Evolutionary conservation across 1,140 invertebrate genomes (phyloP), one percentile per base, ranked within the genome.

Genomic region (Panagrolaimus sp.): DNA sequence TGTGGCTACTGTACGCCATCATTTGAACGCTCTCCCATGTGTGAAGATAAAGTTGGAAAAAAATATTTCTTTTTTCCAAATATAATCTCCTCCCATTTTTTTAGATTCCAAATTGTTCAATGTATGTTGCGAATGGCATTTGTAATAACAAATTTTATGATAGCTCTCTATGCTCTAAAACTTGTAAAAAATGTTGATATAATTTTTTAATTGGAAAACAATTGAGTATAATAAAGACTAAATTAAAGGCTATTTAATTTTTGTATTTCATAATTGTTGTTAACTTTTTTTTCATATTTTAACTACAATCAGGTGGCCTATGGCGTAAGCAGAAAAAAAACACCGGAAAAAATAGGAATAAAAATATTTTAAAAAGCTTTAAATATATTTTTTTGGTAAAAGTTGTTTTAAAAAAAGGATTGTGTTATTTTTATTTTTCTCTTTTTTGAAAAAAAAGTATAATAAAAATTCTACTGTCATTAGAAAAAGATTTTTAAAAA

Each of bases 131-230:
- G 11, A 57, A 57, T 20, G 51, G 51, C 27, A 25, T 57, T 57
- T 57, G 51, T 8, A 27, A 57, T 27, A 57, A 57, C n/a, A 57
- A 57, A 13, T 57, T 57, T 16, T 57, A 57, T 16, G 51, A 57
- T 27, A 20, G 9, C 11, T 25, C 11, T 11, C 20, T 57, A 27
- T 57, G 51, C n/a, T 20, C 51, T 25, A 20, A 57, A 57, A 57
- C 20, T 57, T 57, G 51, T 38, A 38, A 38, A 38, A 38, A 38
- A 38, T 38, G 31, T 38, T 38, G 7, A 38, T 38, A 38, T 4
- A 4, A 4, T 38, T 38, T 38, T 38, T 38, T 47, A 9, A n/a
- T 47, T 47, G 46, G 3, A 47, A 47, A 47, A 47, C 16, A 47
- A 20, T 20, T 47, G 46, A 4, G 46, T 47, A 47, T 47, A 47